Percentiles rank a stretch among this genome's conserved stretches.
Conservation (phyloP, 2,888 invertebrate species). For the Cephus pygmeus region DNA sequence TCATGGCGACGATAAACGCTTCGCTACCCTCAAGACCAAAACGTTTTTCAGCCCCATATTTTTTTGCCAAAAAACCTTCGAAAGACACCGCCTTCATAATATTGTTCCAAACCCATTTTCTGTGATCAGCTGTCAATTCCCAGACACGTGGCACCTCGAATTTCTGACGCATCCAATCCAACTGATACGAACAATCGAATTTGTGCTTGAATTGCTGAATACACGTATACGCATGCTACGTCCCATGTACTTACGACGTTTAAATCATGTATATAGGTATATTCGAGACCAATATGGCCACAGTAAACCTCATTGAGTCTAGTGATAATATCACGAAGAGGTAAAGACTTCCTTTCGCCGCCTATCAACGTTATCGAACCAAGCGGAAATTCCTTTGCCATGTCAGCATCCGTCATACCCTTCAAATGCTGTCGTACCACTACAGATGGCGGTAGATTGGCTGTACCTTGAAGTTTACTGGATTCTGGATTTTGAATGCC, state of each 20-base stretch:
- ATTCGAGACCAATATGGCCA: constrained; percentile 55
- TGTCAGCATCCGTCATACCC: constrained; percentile 47
- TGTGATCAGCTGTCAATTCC: constrained; percentile 44
- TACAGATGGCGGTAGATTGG: constrained; percentile 45
- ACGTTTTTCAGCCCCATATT: constrained; percentile 53
- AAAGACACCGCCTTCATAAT: constrained; percentile 53
- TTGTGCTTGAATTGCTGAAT: background rate
- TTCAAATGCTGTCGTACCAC: constrained; percentile 50
- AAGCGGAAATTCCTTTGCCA: constrained; percentile 49
- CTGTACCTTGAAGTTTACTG: constrained; percentile 41
- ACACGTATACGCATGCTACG: background rate
- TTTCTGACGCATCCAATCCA: constrained; percentile 55
- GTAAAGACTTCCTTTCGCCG: constrained; percentile 41
- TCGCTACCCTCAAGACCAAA: constrained; percentile 59
- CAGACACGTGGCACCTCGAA: constrained; percentile 54
- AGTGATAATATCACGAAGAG: constrained; percentile 50
- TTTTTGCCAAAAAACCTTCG: constrained; percentile 51
- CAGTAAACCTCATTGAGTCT: constrained; percentile 57
- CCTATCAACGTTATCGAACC: constrained; percentile 48
- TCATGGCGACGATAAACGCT: constrained; percentile 47
- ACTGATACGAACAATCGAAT: constrained; percentile 27
- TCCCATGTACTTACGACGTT: constrained; percentile 33
- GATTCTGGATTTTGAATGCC: constrained; percentile 68
- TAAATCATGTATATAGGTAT: constrained; percentile 51
- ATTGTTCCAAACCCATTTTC: constrained; percentile 49